phyloP scores from a whole-genome alignment of 2,888 invertebrate species.

The Frankliniella intonsa region DNA sequence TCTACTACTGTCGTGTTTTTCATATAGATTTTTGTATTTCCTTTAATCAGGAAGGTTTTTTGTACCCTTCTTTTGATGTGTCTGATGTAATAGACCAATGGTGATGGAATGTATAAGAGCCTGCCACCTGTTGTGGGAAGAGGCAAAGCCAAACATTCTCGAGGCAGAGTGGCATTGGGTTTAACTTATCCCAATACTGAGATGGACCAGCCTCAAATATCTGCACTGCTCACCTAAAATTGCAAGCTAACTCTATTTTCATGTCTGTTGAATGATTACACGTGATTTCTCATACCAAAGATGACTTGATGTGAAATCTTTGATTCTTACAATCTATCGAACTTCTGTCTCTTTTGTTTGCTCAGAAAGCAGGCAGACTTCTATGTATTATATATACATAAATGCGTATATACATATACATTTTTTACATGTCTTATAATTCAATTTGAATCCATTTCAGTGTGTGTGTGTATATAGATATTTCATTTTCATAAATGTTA shows the following conservation, averaged over 20 bases:
- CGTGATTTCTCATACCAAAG: conserved; percentile 41
- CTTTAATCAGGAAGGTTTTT: background rate
- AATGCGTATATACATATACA: conserved; percentile 17
- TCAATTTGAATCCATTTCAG: conserved; percentile 27
- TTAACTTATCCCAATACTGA: conserved; percentile 3
- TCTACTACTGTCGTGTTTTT: conserved; percentile 23
- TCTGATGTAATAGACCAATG: conserved; percentile 20
- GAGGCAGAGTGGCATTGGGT: conserved; percentile 2
- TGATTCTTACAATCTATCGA: conserved; percentile 17
- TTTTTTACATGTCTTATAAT: conserved; percentile 29
- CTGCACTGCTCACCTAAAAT: background rate
- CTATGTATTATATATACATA: conserved; percentile 31
- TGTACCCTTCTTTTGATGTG: conserved; percentile 6
- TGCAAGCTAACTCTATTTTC: conserved; percentile 27
- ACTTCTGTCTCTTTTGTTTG: conserved; percentile 24
- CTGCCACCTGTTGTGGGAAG: background rate
- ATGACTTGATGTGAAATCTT: conserved; percentile 33
- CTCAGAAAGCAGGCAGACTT: conserved; percentile 10
- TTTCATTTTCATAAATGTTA: conserved; percentile 30
- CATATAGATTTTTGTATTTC: conserved; percentile 25
- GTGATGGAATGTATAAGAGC: conserved; percentile 3
- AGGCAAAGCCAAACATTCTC: conserved; percentile 12
- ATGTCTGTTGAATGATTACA: conserved; percentile 37
- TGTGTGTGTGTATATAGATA: conserved; percentile 28
- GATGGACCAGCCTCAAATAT: conserved; percentile 24